phyloP scores from a whole-genome alignment of 2,888 invertebrate species.

The Acanthosepion pharaonis region DNA sequence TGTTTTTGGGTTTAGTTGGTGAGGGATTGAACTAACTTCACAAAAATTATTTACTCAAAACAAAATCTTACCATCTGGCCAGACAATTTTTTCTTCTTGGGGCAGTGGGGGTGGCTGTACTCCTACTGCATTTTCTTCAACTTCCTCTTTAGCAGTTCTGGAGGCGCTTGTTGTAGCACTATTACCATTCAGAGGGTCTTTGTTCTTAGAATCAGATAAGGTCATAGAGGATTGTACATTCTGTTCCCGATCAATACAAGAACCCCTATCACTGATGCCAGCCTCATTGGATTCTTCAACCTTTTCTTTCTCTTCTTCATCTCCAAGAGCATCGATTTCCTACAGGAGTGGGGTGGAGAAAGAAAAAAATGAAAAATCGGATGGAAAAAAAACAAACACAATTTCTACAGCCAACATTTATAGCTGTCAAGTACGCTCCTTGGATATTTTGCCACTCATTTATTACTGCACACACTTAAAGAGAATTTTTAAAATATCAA shows the following conservation, averaged over 20 bases:
- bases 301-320: conserved; percentile 23
- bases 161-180: background rate
- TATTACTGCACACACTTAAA: too few species aligned
- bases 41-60: too few species aligned
- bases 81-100: conserved; percentile 41
- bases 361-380: background rate
- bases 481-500: too few species aligned
- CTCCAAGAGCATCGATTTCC: conserved; percentile 48
- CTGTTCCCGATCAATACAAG: background rate
- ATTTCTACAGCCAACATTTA: background rate
- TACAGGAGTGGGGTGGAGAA: background rate
- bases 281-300: background rate
- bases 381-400: background rate
- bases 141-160: conserved; percentile 15
- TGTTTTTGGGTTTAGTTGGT: too few species aligned
- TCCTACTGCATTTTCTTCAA: background rate
- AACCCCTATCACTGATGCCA: background rate
- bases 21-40: too few species aligned
- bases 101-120: background rate
- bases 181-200: background rate
- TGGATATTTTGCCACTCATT: background rate
- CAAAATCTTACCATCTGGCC: conserved; percentile 36
- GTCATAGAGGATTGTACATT: background rate
- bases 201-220: background rate
- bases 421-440: background rate